These are phyloP conservation scores for Poeciliopsis presidionis DNA, from an alignment of 2,797 vertebrate genomes.

Conservation along the genomic window DNA sequence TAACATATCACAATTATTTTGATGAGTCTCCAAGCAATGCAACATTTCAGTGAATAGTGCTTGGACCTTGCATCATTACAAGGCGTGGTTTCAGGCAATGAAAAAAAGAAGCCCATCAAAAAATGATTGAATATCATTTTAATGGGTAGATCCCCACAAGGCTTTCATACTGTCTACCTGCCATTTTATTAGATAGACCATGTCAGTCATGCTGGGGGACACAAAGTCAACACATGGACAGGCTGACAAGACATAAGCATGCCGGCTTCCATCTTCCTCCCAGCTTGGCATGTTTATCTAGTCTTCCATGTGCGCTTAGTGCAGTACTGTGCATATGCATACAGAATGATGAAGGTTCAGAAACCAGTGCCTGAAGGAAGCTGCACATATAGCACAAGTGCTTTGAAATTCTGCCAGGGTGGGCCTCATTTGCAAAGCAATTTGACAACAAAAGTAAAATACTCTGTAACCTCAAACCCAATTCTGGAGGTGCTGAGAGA, in stretches of 20 bases:
- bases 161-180: constrained; percentile 75
- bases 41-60: constrained; percentile 73
- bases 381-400: constrained; percentile 65
- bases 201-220: constrained; percentile 77
- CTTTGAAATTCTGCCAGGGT: constrained; percentile 76
- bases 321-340: constrained; percentile 70
- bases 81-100: constrained; percentile 75
- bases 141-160: constrained; percentile 77
- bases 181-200: constrained; percentile 77
- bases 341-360: constrained; percentile 70
- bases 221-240: constrained; percentile 68
- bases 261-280: constrained; percentile 68
- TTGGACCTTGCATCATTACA: constrained; percentile 69
- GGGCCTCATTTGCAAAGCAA: constrained; percentile 78
- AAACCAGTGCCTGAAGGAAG: constrained; percentile 73
- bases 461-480: constrained; percentile 71
- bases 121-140: constrained; percentile 82
- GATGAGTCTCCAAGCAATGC: constrained; percentile 74
- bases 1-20: constrained; percentile 81
- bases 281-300: constrained; percentile 77
- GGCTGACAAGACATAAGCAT: constrained; percentile 72
- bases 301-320: constrained; percentile 72
- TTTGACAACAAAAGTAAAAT: constrained; percentile 77
- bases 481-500: constrained; percentile 60
- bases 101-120: constrained; percentile 74